Percentiles rank a stretch among this genome's conserved stretches.
Evolutionary conservation across 2,797 vertebrate genomes (phyloP).

Genomic region (Myiotriccus ornatus): DNA sequence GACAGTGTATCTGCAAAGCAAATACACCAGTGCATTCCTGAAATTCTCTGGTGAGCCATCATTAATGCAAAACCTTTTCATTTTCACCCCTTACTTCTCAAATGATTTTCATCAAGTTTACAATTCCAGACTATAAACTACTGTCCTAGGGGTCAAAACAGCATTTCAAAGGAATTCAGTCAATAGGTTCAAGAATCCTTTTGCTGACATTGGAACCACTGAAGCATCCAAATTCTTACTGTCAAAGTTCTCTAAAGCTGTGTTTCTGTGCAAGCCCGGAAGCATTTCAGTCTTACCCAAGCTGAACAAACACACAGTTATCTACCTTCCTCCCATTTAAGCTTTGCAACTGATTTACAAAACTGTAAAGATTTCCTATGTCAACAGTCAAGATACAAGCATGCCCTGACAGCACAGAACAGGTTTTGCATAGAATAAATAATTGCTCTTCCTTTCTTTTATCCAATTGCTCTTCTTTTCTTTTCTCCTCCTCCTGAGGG

Average conservation of each 20-base stretch:
- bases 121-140: background rate
- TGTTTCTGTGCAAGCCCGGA: background rate
- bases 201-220: background rate
- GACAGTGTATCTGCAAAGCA: background rate
- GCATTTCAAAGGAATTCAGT: background rate
- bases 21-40: background rate
- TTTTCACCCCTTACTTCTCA: background rate
- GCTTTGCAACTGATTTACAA: background rate
- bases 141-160: background rate
- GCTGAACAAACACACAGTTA: background rate
- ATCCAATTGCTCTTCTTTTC: background rate
- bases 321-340: background rate
- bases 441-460: background rate
- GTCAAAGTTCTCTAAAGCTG: background rate
- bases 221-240: background rate
- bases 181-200: background rate
- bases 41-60: background rate
- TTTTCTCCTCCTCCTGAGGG: background rate
- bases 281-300: background rate
- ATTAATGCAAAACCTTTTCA: background rate
- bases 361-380: background rate
- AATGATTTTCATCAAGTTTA: background rate
- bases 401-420: conserved; percentile 15
- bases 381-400: background rate
- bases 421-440: background rate